phyloP scores from a whole-genome alignment of 2,113 vertebrate genomes.

The Eulacestoma nigropectus region DNA sequence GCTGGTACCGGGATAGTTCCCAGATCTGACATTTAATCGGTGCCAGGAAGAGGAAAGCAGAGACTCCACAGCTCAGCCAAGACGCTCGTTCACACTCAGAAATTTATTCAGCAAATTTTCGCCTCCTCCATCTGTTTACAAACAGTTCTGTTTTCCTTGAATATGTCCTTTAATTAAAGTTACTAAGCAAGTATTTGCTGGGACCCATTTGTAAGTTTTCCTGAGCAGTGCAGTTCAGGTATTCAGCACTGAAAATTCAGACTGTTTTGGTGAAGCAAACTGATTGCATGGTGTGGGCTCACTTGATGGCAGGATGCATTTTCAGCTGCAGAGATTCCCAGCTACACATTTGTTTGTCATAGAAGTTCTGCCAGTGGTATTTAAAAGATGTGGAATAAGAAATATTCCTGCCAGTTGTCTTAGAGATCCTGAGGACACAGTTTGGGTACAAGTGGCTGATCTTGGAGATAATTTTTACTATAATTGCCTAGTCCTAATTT shows the following conservation, averaged over 20 bases:
- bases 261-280: neutral
- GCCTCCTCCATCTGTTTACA: neutral
- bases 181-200: neutral
- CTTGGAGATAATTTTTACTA: neutral
- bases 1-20: neutral
- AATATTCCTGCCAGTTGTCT: neutral
- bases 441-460: neutral
- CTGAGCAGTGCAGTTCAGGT: neutral
- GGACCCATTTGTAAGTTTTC: neutral
- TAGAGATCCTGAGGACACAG: neutral
- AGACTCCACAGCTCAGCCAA: neutral
- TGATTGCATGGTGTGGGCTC: neutral
- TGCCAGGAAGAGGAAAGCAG: neutral
- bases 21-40: conserved; percentile 16
- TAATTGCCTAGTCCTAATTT: neutral
- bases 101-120: conserved; percentile 1
- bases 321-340: neutral
- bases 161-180: neutral
- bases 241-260: neutral
- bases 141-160: neutral
- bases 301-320: neutral
- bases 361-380: neutral
- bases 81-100: neutral
- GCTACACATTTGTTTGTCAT: neutral
- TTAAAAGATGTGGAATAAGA: neutral